Conservation (phyloP, 2,888 invertebrate species). For the Ditula angustiorana region DNA sequence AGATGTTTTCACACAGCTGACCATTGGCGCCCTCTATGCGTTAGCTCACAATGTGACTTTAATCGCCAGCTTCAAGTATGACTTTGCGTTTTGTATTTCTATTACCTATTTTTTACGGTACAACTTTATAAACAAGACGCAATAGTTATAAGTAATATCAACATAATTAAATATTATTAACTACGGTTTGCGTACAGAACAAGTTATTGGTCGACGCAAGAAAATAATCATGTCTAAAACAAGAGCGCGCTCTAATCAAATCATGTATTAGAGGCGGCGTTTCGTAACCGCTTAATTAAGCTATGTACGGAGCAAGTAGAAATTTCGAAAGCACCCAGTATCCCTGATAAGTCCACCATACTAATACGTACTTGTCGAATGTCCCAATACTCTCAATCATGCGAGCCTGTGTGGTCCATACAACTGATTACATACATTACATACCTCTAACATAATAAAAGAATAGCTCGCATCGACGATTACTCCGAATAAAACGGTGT, state of each 20-base stretch:
- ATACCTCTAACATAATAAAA: constrained; percentile 39
- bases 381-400: constrained; percentile 71
- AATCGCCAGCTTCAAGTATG: not conserved
- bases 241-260: constrained; percentile 64
- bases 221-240: constrained; percentile 70
- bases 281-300: constrained; percentile 64
- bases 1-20: constrained; percentile 51
- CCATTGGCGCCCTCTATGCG: constrained; percentile 21
- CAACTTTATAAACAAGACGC: not conserved
- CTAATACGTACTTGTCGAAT: constrained; percentile 69
- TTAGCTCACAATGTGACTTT: not conserved
- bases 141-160: constrained; percentile 37
- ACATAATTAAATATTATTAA: constrained; percentile 38
- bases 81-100: too few relatives aligned
- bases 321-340: constrained; percentile 51
- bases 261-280: constrained; percentile 55
- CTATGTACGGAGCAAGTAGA: constrained; percentile 47
- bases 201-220: constrained; percentile 53
- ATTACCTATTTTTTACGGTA: not conserved
- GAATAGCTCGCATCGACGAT: constrained; percentile 68
- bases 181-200: constrained; percentile 31
- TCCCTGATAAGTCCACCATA: constrained; percentile 50
- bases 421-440: constrained; percentile 65
- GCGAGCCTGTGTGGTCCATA: constrained; percentile 74
- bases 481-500: constrained; percentile 69